phyloP scores from a whole-genome alignment of 2,113 vertebrate genomes.

The Procapra przewalskii region DNA sequence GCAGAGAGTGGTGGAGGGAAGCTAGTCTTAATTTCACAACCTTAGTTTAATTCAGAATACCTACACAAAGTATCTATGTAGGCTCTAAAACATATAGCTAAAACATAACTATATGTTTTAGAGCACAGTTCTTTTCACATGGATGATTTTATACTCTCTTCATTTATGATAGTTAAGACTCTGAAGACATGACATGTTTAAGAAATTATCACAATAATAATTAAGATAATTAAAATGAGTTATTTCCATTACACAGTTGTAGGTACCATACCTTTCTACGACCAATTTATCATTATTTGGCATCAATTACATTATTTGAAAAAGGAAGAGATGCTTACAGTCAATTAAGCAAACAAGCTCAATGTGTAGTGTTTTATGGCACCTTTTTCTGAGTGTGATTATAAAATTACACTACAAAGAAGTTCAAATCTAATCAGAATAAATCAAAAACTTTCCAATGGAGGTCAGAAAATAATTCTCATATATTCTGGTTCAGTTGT shows the following conservation, averaged over 20 bases:
- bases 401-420: conserved; percentile 33
- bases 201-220: conserved; percentile 45
- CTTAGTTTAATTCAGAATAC: neutral
- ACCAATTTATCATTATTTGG: conserved; percentile 48
- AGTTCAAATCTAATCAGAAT: conserved; percentile 41
- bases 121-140: neutral
- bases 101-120: no score
- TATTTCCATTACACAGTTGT: conserved; percentile 4
- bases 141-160: neutral
- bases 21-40: neutral
- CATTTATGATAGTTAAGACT: conserved; percentile 34
- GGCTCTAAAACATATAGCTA: neutral
- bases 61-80: neutral
- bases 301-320: conserved; percentile 31
- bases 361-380: conserved; percentile 10
- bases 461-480: neutral
- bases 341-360: conserved; percentile 64
- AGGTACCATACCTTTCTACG: neutral
- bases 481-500: neutral
- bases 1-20: neutral
- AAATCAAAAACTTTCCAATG: conserved; percentile 2
- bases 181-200: neutral
- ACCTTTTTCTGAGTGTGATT: conserved; percentile 40
- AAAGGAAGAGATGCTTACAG: conserved; percentile 50
- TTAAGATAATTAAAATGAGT: conserved; percentile 50